phyloP scores from a whole-genome alignment of 2,888 invertebrate species.

The Philaethria dido region DNA sequence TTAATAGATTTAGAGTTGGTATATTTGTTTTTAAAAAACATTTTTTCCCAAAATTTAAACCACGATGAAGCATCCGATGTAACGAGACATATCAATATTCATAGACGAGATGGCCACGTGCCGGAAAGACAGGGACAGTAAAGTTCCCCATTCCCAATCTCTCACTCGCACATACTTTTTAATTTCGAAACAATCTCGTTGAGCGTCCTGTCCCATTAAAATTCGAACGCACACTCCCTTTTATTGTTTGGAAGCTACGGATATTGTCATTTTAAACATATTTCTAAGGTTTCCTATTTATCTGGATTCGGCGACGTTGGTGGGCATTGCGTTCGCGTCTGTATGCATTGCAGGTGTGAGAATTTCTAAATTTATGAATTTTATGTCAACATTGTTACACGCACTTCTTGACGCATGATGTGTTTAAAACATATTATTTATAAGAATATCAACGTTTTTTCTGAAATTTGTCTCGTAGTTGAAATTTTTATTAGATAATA shows the following conservation, averaged over 20 bases:
- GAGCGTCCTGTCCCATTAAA: constrained; percentile 55
- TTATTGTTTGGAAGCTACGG: constrained; percentile 56
- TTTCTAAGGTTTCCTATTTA: constrained; percentile 46
- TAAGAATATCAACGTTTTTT: neutral
- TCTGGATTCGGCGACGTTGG: constrained; percentile 47
- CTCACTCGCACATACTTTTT: constrained; percentile 53
- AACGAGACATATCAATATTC: constrained; percentile 59
- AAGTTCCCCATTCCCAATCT: constrained; percentile 45
- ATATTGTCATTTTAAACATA: constrained; percentile 55
- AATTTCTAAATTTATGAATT: constrained; percentile 33
- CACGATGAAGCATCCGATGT: constrained; percentile 43
- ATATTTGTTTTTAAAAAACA: neutral
- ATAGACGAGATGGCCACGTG: constrained; percentile 57
- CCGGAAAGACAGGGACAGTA: constrained; percentile 51
- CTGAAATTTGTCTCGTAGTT: neutral
- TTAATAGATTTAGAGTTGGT: neutral
- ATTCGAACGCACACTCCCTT: constrained; percentile 56
- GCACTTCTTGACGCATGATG: constrained; percentile 9
- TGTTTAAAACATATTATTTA: neutral
- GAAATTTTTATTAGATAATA: neutral
- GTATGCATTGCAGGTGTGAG: constrained; percentile 29
- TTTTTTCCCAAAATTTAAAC: constrained; percentile 30
- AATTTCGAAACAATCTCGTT: constrained; percentile 58
- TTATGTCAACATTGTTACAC: constrained; percentile 27
- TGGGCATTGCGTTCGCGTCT: constrained; percentile 46